Conservation (phyloP, 1,140 invertebrate genomes). For the Papilio xuthus region DNA sequence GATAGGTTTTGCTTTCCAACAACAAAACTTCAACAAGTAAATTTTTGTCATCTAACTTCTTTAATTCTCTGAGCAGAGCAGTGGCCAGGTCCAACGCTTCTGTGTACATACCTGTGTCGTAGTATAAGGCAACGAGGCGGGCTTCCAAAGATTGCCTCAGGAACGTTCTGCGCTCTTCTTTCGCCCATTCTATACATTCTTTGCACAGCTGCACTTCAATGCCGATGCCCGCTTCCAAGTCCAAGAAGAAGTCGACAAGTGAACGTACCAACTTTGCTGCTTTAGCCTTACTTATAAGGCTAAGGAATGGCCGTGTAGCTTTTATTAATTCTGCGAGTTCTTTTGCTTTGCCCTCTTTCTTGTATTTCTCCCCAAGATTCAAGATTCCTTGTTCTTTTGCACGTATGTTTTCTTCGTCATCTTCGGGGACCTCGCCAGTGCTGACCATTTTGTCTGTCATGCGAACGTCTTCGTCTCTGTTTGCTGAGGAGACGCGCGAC, state of each 20-base stretch:
- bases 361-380: constrained; percentile 93
- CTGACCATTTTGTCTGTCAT: constrained; percentile 87
- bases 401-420: constrained; percentile 93
- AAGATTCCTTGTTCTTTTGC: constrained; percentile 95
- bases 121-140: constrained; percentile 95
- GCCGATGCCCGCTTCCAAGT: constrained; percentile 96
- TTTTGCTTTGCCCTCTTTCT: constrained; percentile 95
- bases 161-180: constrained; percentile 98
- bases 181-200: constrained; percentile 99
- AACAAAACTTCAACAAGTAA: constrained; percentile 98
- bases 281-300: constrained; percentile 98
- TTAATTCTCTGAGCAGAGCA: constrained; percentile 95
- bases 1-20: constrained; percentile 99
- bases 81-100: constrained; percentile 93
- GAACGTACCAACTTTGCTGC: constrained; percentile 98
- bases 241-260: constrained; percentile 98
- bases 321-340: constrained; percentile 97
- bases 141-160: constrained; percentile 97
- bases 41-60: constrained; percentile 99
- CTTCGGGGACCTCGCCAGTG: constrained; percentile 86
- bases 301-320: constrained; percentile 95
- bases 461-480: constrained; percentile 87
- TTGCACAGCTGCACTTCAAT: constrained; percentile 95
- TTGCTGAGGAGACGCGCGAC: constrained; percentile 86
- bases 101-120: constrained; percentile 94